phyloP scores from a whole-genome alignment of 2,888 invertebrate genomes.

The Uloborus plumipes region DNA sequence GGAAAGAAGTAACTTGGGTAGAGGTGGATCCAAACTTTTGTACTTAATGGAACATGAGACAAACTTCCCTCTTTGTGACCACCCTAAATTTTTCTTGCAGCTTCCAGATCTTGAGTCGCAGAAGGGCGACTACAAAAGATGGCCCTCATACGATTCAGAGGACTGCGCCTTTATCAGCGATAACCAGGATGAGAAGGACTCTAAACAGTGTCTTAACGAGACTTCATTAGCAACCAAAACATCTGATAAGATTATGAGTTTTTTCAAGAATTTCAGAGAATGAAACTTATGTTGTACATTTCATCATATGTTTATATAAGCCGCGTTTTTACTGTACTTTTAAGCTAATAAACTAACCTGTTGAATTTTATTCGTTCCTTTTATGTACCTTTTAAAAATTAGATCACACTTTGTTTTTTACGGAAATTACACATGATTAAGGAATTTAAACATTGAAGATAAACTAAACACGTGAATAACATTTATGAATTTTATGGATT shows the following conservation, averaged over 20 bases:
- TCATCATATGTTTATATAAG: not conserved
- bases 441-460: too few species aligned
- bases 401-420: too few species aligned
- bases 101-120: conserved; percentile 24
- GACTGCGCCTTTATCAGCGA: conserved; percentile 53
- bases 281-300: not conserved
- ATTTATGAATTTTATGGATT: too few species aligned
- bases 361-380: conserved; percentile 13
- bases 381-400: too few species aligned
- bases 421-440: too few species aligned
- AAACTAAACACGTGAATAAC: too few species aligned
- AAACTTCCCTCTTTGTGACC: too few species aligned
- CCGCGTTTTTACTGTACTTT: conserved; percentile 7
- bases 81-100: conserved; percentile 6
- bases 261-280: conserved; percentile 29
- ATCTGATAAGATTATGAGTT: conserved; percentile 20
- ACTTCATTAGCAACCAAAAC: conserved; percentile 9
- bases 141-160: conserved; percentile 50
- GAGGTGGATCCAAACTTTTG: too few species aligned
- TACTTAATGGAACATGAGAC: too few species aligned
- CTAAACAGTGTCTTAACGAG: conserved; percentile 25
- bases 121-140: conserved; percentile 45
- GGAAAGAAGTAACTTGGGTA: too few species aligned
- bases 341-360: conserved; percentile 53
- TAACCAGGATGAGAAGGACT: conserved; percentile 22